Evolutionary conservation across 1,140 invertebrate species (phyloP).

Genomic region (Drosophila lini): DNA sequence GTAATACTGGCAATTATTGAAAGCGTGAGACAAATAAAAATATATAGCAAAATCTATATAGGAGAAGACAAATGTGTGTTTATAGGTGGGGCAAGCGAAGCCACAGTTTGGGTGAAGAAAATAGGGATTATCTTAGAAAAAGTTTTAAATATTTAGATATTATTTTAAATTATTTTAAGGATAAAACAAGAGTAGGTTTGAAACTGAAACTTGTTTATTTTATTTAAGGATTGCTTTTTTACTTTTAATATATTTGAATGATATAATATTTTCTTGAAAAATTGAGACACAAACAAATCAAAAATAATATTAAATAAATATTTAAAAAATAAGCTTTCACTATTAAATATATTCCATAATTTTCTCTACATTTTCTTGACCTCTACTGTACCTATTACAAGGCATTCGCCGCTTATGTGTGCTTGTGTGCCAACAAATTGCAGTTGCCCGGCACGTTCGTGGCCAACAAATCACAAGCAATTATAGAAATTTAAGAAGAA

Average conservation of each 20-base stretch:
- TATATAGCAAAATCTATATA: slow-evolving; percentile 67
- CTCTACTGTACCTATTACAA: background rate
- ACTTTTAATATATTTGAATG: too few species aligned
- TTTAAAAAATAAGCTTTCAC: slow-evolving; percentile 2
- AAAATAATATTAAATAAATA: slow-evolving; percentile 6
- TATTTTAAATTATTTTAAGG: too few species aligned
- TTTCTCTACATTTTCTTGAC: background rate
- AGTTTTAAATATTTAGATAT: background rate
- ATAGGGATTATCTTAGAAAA: background rate
- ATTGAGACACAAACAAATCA: background rate
- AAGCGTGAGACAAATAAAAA: slow-evolving; percentile 82
- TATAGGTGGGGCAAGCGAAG: slow-evolving; percentile 1
- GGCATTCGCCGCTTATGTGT: slow-evolving; percentile 1
- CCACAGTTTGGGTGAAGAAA: background rate
- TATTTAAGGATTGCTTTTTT: too few species aligned
- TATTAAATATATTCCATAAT: background rate
- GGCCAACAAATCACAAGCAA: slow-evolving; percentile 82
- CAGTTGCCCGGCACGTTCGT: slow-evolving; percentile 77
- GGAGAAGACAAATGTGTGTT: slow-evolving; percentile 27
- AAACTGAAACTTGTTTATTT: too few species aligned
- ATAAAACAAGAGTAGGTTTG: background rate
- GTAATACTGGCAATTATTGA: slow-evolving; percentile 81
- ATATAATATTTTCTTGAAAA: too few species aligned
- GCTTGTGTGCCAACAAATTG: slow-evolving; percentile 65
- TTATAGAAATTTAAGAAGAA: slow-evolving; percentile 82